Base-by-base conservation (phyloP, 2,888 invertebrate genomes). In the Prionchulus punctatus region DNA sequence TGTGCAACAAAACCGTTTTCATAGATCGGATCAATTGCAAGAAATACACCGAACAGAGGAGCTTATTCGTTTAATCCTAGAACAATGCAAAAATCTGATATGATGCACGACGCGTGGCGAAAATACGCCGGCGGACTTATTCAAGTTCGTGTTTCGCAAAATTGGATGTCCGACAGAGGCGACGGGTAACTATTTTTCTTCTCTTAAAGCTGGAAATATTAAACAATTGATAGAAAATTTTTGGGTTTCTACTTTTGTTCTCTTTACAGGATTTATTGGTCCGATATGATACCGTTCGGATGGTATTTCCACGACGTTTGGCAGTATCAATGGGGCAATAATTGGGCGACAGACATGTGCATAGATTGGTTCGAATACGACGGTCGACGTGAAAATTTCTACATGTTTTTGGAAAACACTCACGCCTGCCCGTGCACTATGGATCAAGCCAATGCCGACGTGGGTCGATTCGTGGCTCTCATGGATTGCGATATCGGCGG, bases 251-350 rank as follows among this genome's bases (percentile, higher is more conserved):
- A 18, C 36, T 18, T 36, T 18, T 7, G 36, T 36, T 12, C 7
- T 15, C 4, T 3, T 49, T 55, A 21, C 59, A 79, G 79, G 1
- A 77, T 83, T 0, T 76, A 91, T 15, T 92, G 91, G 91, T 88
- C 88, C 66, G 79, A 83, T 55, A 89, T 90, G 0, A 83, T 92
- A 61, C 91, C 91, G 1, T 74, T 92, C 2, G 88, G 79, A 1
- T 92, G 91, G 91, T 92, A 91, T 71, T 89, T 90, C 69, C 80
- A 79, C 0, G 81, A 83, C 0, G 89, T 90, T 71, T 92, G 90
- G 90, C 83, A 85, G 69, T 76, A 81, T 26, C 71, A 79, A 48
- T 80, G 84, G 63, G 92, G 92, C 0, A 70, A 72, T 2, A 79
- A 81, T 56, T 96, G 92, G 92, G 79, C 87, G 0, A 79, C 81